Percentiles rank a stretch among this genome's conserved stretches.
These are phyloP conservation scores for Drosophila rellima DNA, from an alignment of 2,888 invertebrate genomes.

Conservation along the genomic window DNA sequence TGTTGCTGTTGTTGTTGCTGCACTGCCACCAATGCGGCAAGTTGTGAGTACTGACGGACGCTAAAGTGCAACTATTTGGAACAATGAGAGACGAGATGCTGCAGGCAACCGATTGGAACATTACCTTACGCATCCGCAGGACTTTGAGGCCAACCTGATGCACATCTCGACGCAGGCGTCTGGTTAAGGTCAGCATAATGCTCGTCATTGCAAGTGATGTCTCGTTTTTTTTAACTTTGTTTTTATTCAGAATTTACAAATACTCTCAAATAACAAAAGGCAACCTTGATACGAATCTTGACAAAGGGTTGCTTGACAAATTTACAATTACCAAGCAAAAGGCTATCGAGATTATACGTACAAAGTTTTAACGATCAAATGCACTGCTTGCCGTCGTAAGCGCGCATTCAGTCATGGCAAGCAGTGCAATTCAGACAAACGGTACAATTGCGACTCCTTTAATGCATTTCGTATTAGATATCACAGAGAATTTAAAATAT, in stretches of 20 bases:
- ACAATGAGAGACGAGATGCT: background rate
- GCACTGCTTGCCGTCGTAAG: background rate
- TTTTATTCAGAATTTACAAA: conserved; percentile 11
- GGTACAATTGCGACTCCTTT: too few species aligned
- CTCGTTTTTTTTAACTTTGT: conserved; percentile 3
- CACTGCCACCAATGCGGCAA: conserved; percentile 36
- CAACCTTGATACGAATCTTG: background rate
- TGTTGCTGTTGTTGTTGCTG: conserved; percentile 44
- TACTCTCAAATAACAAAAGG: conserved; percentile 1
- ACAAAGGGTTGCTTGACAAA: background rate
- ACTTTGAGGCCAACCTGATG: conserved; percentile 71
- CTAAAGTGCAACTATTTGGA: conserved; percentile 63
- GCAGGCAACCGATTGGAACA: background rate
- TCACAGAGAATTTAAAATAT: too few species aligned
- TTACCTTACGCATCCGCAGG: conserved; percentile 77
- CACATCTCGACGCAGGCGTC: conserved; percentile 85
- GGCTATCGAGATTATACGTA: background rate
- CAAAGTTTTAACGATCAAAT: background rate
- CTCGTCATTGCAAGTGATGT: conserved; percentile 83
- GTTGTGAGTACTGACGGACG: conserved; percentile 66
- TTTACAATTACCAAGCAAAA: background rate
- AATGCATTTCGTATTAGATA: background rate
- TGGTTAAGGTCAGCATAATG: conserved; percentile 86
- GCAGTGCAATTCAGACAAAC: background rate
- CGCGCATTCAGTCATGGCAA: background rate